Evolutionary conservation across 2,113 vertebrate genomes (phyloP).

Genomic region (Pseudopodoces humilis): DNA sequence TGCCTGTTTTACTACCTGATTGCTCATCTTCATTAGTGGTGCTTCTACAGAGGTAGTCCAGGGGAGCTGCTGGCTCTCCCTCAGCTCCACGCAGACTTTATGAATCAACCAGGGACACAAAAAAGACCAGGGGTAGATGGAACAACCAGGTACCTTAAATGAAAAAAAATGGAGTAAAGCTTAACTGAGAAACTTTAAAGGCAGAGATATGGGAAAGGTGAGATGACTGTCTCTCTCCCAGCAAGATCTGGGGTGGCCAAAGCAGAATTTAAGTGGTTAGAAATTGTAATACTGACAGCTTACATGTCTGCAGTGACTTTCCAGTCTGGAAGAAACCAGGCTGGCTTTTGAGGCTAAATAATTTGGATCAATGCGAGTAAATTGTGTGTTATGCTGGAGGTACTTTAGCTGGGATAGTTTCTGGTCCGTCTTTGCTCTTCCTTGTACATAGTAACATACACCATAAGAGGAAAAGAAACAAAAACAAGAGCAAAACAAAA

Average conservation of each 20-base stretch:
- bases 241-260: neutral
- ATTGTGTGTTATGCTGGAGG: neutral
- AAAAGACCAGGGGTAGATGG: neutral
- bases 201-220: neutral
- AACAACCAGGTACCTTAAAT: neutral
- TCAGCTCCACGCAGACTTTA: neutral
- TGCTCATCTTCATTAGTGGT: neutral
- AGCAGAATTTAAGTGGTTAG: neutral
- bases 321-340: neutral
- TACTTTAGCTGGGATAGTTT: neutral
- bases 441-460: neutral
- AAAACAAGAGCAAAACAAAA: neutral
- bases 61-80: neutral
- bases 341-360: neutral
- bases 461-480: neutral
- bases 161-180: neutral
- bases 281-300: neutral
- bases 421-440: neutral
- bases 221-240: neutral
- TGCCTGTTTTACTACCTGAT: neutral
- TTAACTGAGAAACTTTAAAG: neutral
- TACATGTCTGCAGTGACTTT: neutral
- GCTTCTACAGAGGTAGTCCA: neutral
- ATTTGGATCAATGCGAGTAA: neutral
- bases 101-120: neutral